Conservation (phyloP, 2,797 vertebrate genomes). For the Brachyalestes nurse region DNA sequence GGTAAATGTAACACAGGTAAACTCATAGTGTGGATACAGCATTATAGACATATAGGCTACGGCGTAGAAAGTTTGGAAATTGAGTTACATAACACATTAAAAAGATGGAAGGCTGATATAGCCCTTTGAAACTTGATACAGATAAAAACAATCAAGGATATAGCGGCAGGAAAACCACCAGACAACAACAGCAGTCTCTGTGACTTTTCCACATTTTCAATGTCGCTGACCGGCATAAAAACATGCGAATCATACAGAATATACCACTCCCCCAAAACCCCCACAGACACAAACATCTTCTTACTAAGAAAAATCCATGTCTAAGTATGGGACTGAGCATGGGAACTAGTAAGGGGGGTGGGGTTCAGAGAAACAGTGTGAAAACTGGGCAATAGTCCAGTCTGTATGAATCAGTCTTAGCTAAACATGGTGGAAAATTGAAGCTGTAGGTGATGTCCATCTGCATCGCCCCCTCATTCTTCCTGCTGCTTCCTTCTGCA, state of each 20-base stretch:
- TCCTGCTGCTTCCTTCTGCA: slow-evolving; percentile 2
- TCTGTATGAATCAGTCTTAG: background rate
- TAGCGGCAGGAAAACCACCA: slow-evolving; percentile 48
- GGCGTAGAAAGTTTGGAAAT: slow-evolving; percentile 10
- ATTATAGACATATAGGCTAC: slow-evolving; percentile 7
- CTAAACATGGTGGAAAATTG: slow-evolving; percentile 8
- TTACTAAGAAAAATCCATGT: background rate
- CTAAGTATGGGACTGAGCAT: background rate
- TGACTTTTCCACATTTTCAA: slow-evolving; percentile 47
- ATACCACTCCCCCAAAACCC: slow-evolving; percentile 5
- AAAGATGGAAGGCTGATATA: slow-evolving; percentile 28
- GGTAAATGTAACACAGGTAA: background rate
- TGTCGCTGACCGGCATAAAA: slow-evolving; percentile 22
- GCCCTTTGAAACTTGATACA: background rate
- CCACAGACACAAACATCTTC: background rate
- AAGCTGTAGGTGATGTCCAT: slow-evolving; percentile 28
- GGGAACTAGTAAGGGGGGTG: background rate
- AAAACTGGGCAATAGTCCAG: background rate
- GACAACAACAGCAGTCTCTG: slow-evolving; percentile 31
- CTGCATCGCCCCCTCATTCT: slow-evolving; percentile 37
- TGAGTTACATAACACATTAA: slow-evolving; percentile 6
- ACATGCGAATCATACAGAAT: slow-evolving; percentile 49
- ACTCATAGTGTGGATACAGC: background rate
- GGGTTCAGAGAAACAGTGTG: background rate
- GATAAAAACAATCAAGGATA: slow-evolving; percentile 26